Evolutionary conservation across 2,113 vertebrate genomes (phyloP), one percentile per base, ranked within the genome.

Genomic region (Puntigrus tetrazona): DNA sequence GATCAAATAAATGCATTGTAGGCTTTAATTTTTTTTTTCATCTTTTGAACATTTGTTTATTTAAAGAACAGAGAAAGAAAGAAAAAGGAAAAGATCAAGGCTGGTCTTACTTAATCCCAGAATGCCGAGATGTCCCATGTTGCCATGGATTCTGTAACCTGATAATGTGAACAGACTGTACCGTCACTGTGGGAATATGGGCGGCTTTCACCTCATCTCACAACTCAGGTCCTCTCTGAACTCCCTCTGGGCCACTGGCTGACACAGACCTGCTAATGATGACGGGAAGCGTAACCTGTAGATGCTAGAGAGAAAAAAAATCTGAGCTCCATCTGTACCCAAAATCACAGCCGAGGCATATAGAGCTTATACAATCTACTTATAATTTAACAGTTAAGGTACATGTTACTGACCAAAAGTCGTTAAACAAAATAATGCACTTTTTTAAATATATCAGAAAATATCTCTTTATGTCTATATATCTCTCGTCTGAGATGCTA

Each of bases 101-200:
- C 80, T 55, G 65, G 22, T 82, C 29, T n/a, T 29, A 9, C 18
- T 65, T 82, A 82, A 82, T 72, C 80, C 45, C 84, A 65, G 20
- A 82, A 82, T 73, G 29, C 81, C 34, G 74, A 73, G 41, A 85
- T 65, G 79, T 87, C 82, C 70, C 78, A 41, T 59, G 92, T 92
- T 88, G 88, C 86, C 90, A 92, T 91, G 91, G 91, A 88, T 20
- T 84, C 87, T 73, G 92, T 90, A 89, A 90, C 90, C 89, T 87
- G 90, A 92, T 86, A 72, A 84, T 86, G 84, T 78, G 77, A 90
- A 86, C 85, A 88, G 85, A 38, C 36, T 84, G 69, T 75, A 38
- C 79, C 29, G 22, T 84, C 78, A 34, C 83, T 52, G 84, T 70
- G 88, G 91, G 89, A 89, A 89, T 86, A 87, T 29, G 41, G 83